Percentiles rank a stretch among this genome's conserved stretches.
Evolutionary conservation across 53 echinoderm and acorn worm species (phyloP).

Genomic region (Holothuria leucospilota): DNA sequence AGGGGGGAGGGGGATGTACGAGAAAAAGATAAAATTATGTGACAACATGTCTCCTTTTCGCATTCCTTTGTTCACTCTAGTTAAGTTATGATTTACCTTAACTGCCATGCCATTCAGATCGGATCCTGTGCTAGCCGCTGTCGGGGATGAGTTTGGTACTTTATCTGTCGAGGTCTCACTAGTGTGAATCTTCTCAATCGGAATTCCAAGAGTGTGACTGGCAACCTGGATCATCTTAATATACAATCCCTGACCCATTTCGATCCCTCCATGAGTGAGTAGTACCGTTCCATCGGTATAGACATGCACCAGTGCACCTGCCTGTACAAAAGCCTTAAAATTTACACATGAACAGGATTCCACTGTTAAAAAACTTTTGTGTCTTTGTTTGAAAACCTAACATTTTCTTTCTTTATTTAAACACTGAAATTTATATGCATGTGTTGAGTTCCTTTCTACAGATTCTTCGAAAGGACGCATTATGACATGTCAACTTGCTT

Average conservation of each 20-base stretch:
- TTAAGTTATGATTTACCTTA: conserved; percentile 55
- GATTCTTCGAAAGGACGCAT: no score
- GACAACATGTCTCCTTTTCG: background rate
- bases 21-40: no score
- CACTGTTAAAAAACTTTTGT: no score
- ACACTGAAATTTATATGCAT: no score
- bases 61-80: background rate
- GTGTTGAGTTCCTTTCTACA: no score
- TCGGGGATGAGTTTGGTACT: conserved; percentile 79
- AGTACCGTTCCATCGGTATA: conserved; percentile 90
- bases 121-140: conserved; percentile 72
- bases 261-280: conserved; percentile 83
- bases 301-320: conserved; percentile 82
- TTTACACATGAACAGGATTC: background rate
- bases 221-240: conserved; percentile 94
- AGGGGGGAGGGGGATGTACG: no score
- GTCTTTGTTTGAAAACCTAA: no score
- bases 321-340: conserved; percentile 34
- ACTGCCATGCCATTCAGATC: conserved; percentile 84
- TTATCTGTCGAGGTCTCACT: conserved; percentile 65
- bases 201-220: conserved; percentile 67
- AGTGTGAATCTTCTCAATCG: conserved; percentile 69
- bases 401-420: no score
- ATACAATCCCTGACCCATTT: conserved; percentile 92
- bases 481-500: no score